Conservation (phyloP, 2,797 vertebrate species). For the Todus mexicanus region DNA sequence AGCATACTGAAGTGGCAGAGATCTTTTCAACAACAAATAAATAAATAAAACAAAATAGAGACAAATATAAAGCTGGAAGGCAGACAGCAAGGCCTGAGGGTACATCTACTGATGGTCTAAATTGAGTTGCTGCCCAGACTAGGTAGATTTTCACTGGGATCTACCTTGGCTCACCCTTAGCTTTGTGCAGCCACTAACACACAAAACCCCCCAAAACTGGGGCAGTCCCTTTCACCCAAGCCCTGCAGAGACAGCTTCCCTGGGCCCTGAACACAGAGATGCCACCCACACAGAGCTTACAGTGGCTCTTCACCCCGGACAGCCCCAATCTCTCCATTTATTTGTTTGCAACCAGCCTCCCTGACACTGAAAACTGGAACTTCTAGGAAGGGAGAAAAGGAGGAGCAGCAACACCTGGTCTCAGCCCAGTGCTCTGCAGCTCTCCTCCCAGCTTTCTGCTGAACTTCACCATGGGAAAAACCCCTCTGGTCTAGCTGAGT, state of each 20-base stretch:
- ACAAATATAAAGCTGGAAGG: neutral
- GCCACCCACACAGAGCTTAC: no score
- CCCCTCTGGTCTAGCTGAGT: rapidly evolving
- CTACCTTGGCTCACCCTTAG: neutral
- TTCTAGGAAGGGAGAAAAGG: neutral
- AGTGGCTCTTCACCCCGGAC: neutral
- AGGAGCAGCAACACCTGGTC: neutral
- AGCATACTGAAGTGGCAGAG: neutral
- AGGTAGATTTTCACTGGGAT: neutral
- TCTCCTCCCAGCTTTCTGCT: neutral
- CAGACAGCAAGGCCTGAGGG: neutral
- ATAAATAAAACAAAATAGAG: neutral
- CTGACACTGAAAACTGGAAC: neutral
- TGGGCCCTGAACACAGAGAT: neutral
- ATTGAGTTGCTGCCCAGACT: neutral
- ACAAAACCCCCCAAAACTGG: neutral
- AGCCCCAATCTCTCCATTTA: neutral
- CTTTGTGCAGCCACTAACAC: neutral
- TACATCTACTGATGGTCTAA: neutral
- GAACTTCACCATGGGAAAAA: neutral
- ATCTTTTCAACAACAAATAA: neutral
- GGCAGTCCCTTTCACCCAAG: neutral
- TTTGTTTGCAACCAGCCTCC: neutral
- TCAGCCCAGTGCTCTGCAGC: neutral
- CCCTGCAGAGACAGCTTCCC: neutral